Evolutionary conservation across 2,888 invertebrate genomes (phyloP), one percentile per base, ranked within the genome.

Genomic region (Mesoligia furuncula): DNA sequence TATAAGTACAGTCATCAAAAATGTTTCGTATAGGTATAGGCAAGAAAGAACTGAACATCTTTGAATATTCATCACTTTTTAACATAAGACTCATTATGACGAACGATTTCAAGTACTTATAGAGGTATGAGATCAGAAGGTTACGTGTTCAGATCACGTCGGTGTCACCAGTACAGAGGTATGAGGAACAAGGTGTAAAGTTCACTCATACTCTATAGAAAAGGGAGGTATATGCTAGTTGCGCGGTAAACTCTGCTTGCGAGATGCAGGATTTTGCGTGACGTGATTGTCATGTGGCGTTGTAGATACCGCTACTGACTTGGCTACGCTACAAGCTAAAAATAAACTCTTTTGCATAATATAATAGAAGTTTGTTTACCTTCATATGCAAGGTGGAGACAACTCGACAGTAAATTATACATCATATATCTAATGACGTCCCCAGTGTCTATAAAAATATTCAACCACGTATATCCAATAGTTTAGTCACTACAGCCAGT

Each of bases 1-100:
- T 5, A 7, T 36, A 36, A 36, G 4, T 45, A 15, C n/a, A 36
- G 20, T 45, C 5, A 45, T 39, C 13, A 17, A 65, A 76, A 66
- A 17, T 24, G 20, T 31, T 64, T 36, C 24, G 15, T 36, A 11
- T 61, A 17, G 11, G n/a, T n/a, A n/a, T n/a, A 48, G 7, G 36
- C 36, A 8, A 31, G 15, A 36, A 48, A 36, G n/a, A 48, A 48
- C 15, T 15, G 11, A 73, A 7, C 20, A 48, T 27, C 24, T 48
- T 27, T 73, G 61, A 61, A 75, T 51, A 75, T 75, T 75, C 27
- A 75, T 61, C 2, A 39, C 27, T n/a, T 39, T 48, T 75, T 74
- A 17, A 24, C 27, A 24, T 51, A 24, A 36, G 9, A 45, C 15
- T 17, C n/a, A 45, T 11, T 42, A 8, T 27, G 64, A 54, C 0